Evolutionary conservation across 2,797 vertebrate genomes (phyloP), one percentile per base, ranked within the genome.

Genomic region (Poecilia velifera): DNA sequence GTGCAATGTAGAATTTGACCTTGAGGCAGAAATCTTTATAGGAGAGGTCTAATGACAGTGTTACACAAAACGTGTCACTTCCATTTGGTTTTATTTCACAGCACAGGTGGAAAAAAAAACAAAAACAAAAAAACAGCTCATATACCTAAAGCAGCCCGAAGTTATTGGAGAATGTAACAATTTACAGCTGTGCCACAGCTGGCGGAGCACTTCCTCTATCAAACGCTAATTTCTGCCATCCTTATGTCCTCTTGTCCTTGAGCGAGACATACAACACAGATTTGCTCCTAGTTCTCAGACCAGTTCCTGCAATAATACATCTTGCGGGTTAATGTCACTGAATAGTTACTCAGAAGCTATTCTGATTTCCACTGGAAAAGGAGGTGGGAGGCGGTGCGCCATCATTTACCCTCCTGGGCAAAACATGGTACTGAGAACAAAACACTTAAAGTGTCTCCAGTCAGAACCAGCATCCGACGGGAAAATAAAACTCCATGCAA

Each of bases 161-260:
- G 34, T 47, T 43, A 73, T 41, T 41, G 31, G 68, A 78, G 66
- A 34, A 20, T 51, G 16, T 51, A 31, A n/a, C 10, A 62, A 46
- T 71, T 76, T 72, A 75, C 22, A 51, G 74, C 31, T 59, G 64
- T 47, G 55, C 73, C 66, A 55, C 62, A 51, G 70, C 55, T 74
- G 43, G 47, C 34, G 41, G 39, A 70, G 47, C 34, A 18, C 72
- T 28, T 43, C 34, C 4, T 74, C 74, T 57, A 71, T 79, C 72
- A 79, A 73, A 77, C 43, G 4, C 39, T 20, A 20, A 68, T 59
- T 77, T 31, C 76, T 76, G 16, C 4, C 68, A 43, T 73, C 55
- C 45, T 41, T 25, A 47, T 72, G 72, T 76, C n/a, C 43, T 39
- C 68, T 34, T 70, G 64, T 74, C 83, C 82, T 79, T 82, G 25